Evolutionary conservation across 2,113 vertebrate species (phyloP), one percentile per base, ranked within the genome.

Genomic region (Chloebia gouldiae): DNA sequence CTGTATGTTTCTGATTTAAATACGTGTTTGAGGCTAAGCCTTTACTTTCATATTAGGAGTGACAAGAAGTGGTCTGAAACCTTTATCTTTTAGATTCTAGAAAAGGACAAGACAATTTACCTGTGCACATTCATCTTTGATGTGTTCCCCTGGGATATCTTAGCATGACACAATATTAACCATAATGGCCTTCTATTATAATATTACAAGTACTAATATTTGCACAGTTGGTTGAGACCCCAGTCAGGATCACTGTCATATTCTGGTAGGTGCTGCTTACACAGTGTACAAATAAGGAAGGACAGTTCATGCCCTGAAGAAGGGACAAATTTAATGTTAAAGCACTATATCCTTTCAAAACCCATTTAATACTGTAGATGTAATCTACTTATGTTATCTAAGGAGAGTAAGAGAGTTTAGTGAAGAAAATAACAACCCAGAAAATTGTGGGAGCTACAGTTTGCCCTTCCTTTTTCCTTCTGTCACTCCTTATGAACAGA

Each of bases 1-100:
- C 59, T 78, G 87, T 96, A 87, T 97, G 78, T 96, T 97, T 96
- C 81, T 90, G 80, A 79, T 81, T 89, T 90, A 94, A 94, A 96
- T 96, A 91, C 60, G 30, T 51, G 88, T 96, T 83, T 82, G 71
- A 90, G 51, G 66, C 76, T 75, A 87, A 51, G 33, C 47, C 37
- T 86, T 57, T 76, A 68, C 31, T 87, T 94, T 90, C 47, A 6
- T 68, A 70, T 82, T 71, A 78, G 54, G 40, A 86, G 23, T 45
- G 86, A 92, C 47, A 88, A 65, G 92, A 81, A 92, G 59, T 30
- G 18, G 31, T 85, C 59, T 81, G 80, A 96, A 97, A 69, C 27
- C 42, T 42, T 68, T 85, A 45, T 71, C 10, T 13, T 84, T 92
- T 76, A 88, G 51, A 33, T 61, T 70, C 39, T 60, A 77, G 80